phyloP scores from a whole-genome alignment of 1,140 invertebrate genomes.

The Paracyclopina nana region DNA sequence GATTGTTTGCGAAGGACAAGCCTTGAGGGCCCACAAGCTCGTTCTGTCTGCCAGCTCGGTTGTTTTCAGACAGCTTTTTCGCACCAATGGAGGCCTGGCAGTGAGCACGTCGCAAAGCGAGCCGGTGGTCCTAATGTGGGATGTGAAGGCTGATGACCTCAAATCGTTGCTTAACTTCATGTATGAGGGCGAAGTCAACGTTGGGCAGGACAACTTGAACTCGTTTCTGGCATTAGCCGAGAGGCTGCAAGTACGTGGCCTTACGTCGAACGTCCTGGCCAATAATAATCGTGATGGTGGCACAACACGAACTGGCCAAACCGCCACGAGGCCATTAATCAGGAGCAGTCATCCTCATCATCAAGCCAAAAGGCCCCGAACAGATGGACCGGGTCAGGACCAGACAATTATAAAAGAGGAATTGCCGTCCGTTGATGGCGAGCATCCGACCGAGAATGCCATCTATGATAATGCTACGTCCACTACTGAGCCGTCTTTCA shows the following conservation, averaged over 20 bases:
- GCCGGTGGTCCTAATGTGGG: slow-evolving; percentile 62
- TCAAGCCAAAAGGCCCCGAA: too few relatives aligned
- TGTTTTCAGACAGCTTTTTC: slow-evolving; percentile 6
- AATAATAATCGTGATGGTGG: too few relatives aligned
- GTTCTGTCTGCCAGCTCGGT: slow-evolving; percentile 58
- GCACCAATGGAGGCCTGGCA: slow-evolving; percentile 41
- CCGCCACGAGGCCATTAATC: too few relatives aligned
- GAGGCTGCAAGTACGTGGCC: slow-evolving; percentile 22
- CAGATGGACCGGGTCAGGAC: too few relatives aligned
- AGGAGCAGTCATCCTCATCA: too few relatives aligned
- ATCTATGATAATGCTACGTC: too few relatives aligned
- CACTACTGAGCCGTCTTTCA: too few relatives aligned
- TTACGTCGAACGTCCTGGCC: too few relatives aligned
- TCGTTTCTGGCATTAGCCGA: slow-evolving; percentile 23
- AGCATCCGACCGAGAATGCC: too few relatives aligned
- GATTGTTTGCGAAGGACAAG: slow-evolving; percentile 67
- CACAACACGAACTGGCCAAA: too few relatives aligned
- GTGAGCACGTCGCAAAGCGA: slow-evolving; percentile 33
- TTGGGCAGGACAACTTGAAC: slow-evolving; percentile 25
- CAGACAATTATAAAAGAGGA: too few relatives aligned
- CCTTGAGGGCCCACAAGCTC: slow-evolving; percentile 79
- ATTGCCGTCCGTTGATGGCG: too few relatives aligned
- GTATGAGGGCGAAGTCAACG: slow-evolving; percentile 38
- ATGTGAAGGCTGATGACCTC: slow-evolving; percentile 57
- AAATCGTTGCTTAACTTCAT: slow-evolving; percentile 64